Evolutionary conservation across 2,113 vertebrate species (phyloP).

Genomic region (Lophotis ruficrista): DNA sequence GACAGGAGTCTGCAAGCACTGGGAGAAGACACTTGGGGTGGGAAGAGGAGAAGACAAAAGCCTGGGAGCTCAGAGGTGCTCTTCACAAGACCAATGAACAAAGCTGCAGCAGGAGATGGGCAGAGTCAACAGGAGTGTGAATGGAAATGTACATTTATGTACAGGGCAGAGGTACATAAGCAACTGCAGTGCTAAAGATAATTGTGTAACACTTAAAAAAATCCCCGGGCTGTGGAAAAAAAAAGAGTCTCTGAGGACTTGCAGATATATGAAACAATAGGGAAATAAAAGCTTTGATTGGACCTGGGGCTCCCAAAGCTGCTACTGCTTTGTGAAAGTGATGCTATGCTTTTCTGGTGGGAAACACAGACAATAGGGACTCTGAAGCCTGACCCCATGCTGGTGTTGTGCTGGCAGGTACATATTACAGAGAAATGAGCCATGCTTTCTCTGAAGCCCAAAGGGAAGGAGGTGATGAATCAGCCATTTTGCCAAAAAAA

Average conservation of each 20-base stretch:
- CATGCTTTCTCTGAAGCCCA: neutral
- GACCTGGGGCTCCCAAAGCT: neutral
- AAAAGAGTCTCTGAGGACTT: neutral
- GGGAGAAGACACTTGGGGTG: neutral
- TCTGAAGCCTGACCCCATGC: rapidly evolving
- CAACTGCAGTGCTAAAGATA: neutral
- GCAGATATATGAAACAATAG: neutral
- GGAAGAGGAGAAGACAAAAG: neutral
- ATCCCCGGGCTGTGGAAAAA: neutral
- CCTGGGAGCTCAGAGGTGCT: neutral
- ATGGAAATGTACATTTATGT: slow-evolving; percentile 23
- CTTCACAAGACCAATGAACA: neutral
- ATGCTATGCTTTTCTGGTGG: neutral
- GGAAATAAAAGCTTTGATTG: neutral
- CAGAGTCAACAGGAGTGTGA: neutral
- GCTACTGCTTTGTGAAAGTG: neutral
- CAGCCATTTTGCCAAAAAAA: neutral
- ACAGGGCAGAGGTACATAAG: neutral
- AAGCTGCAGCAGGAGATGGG: neutral
- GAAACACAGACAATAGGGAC: neutral
- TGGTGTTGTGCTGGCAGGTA: neutral
- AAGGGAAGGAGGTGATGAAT: neutral
- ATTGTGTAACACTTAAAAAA: neutral
- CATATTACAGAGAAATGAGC: neutral
- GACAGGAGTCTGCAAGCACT: neutral